phyloP scores from a whole-genome alignment of 2,888 invertebrate species.

The Drosophila neutralis region DNA sequence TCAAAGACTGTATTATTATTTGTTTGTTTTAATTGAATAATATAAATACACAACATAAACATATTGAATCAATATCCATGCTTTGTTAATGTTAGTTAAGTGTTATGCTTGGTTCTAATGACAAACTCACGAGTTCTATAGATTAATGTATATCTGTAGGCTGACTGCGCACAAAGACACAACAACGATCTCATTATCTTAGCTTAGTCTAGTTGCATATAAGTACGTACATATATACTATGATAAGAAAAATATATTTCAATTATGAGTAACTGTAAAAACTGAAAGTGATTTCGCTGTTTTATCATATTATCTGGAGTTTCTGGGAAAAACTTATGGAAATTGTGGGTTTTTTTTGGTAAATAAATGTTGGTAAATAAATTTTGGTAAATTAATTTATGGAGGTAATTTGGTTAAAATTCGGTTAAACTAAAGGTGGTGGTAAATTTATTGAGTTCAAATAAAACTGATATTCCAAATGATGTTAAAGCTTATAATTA shows the following conservation, averaged over 20 bases:
- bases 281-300: conserved; percentile 21
- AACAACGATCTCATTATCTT: conserved; percentile 69
- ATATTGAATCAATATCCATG: conserved; percentile 40
- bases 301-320: conserved; percentile 7
- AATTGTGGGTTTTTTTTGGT: neutral
- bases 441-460: neutral
- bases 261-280: conserved; percentile 34
- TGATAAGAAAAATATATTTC: conserved; percentile 45
- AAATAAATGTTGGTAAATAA: no score
- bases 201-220: conserved; percentile 38
- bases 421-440: neutral
- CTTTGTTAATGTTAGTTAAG: conserved; percentile 49
- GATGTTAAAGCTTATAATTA: no score
- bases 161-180: conserved; percentile 62
- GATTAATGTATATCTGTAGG: conserved; percentile 28
- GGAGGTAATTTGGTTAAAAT: neutral
- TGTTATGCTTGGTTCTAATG: conserved; percentile 36
- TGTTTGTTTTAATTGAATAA: conserved; percentile 39
- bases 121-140: conserved; percentile 16
- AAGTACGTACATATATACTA: conserved; percentile 12
- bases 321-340: conserved; percentile 6
- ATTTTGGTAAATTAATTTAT: neutral
- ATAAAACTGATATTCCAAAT: neutral
- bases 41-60: conserved; percentile 21
- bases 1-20: conserved; percentile 65